phyloP scores from a whole-genome alignment of 2,113 vertebrate species.

The Pelvicachromis taeniatus region DNA sequence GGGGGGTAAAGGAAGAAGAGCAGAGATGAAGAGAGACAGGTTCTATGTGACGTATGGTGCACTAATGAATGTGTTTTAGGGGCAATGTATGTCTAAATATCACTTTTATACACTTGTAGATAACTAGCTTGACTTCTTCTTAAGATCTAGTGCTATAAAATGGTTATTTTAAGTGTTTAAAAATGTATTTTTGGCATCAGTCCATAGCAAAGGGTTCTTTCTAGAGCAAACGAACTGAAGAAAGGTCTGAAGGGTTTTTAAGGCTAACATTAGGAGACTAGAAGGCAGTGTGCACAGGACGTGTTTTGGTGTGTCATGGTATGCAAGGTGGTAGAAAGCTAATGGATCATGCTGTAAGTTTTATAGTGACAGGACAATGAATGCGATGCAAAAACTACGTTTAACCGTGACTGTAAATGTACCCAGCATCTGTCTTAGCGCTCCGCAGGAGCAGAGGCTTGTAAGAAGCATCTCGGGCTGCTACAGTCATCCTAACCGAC shows the following conservation, averaged over 20 bases:
- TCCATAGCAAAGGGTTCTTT: not conserved
- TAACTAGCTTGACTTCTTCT: fast-evolving
- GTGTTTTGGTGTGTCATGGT: too few relatives aligned
- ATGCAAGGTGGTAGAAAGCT: not conserved
- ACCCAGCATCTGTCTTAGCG: not conserved
- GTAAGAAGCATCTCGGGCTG: not conserved
- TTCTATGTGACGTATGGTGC: not conserved
- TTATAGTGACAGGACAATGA: not conserved
- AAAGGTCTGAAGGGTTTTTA: not conserved
- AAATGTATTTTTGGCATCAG: not conserved
- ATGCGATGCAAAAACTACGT: not conserved
- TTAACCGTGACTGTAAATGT: not conserved
- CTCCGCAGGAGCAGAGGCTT: not conserved
- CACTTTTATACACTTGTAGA: not conserved
- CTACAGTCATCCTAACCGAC: conserved; percentile 5
- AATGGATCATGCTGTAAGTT: not conserved
- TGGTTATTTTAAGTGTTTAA: not conserved
- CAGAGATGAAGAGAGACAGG: not conserved
- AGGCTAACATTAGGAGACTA: not conserved
- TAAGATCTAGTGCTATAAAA: not conserved
- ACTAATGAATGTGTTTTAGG: not conserved
- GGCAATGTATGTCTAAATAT: not conserved
- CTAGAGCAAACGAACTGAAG: not conserved
- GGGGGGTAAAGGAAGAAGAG: not conserved
- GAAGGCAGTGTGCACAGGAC: not conserved